These are phyloP conservation scores for Papio anubis DNA, from an alignment of 2,113 vertebrate genomes.

Conservation along the genomic window DNA sequence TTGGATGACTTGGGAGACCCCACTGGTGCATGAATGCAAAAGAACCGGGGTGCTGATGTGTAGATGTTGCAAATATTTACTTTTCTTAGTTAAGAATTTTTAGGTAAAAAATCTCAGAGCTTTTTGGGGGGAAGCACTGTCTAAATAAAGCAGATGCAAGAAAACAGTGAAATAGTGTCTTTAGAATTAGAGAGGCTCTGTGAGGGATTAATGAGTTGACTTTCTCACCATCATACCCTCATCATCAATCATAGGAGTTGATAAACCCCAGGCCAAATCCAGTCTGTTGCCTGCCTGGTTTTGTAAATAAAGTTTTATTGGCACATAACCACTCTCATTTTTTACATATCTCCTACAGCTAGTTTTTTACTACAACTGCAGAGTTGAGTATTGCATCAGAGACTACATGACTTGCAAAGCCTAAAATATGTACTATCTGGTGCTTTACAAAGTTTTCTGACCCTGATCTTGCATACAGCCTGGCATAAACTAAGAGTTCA, in stretches of 20 bases:
- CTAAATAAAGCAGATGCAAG: not conserved
- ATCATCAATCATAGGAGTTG: not conserved
- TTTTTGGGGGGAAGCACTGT: not conserved
- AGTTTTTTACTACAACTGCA: not conserved
- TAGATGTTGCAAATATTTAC: not conserved
- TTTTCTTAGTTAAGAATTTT: conserved; percentile 9
- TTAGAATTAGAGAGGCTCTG: not conserved
- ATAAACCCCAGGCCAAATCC: not conserved
- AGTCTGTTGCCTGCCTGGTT: not conserved
- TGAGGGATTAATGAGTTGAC: not conserved
- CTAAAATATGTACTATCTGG: not conserved
- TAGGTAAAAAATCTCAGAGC: not conserved
- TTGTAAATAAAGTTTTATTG: conserved; percentile 37
- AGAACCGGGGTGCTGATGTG: not conserved
- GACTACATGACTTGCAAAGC: not conserved
- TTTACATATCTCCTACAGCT: not conserved
- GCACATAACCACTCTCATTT: not conserved
- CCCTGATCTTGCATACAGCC: not conserved
- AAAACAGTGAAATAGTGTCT: not conserved
- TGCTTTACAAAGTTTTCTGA: not conserved
- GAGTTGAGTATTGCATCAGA: not conserved
- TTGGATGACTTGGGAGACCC: not conserved
- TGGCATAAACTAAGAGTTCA: not conserved
- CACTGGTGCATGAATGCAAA: not conserved
- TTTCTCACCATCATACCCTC: not conserved